Evolutionary conservation across 2,113 vertebrate species (phyloP).

Genomic region (Psittacula cyanocephala): DNA sequence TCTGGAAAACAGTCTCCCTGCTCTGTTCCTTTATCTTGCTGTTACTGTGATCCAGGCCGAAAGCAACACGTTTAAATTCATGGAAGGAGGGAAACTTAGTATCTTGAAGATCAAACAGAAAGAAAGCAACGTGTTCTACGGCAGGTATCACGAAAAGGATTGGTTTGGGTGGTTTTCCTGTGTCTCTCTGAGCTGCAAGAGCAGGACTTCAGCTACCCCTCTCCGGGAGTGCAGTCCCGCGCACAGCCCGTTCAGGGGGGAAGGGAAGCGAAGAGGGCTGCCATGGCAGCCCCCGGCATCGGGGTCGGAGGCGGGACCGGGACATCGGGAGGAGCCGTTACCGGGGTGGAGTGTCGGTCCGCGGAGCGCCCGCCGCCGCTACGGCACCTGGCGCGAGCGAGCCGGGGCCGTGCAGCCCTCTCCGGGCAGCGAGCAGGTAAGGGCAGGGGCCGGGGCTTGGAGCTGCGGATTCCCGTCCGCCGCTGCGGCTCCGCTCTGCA

Average conservation of each 20-base stretch:
- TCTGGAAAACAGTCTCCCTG: background rate
- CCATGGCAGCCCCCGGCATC: fast-evolving
- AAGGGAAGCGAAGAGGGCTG: background rate
- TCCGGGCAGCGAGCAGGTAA: background rate
- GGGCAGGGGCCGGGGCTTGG: background rate
- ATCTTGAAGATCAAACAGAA: background rate
- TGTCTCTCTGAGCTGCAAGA: background rate
- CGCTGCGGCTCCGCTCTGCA: background rate
- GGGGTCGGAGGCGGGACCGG: background rate
- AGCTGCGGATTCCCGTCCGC: background rate
- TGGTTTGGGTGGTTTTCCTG: background rate
- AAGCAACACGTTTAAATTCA: background rate
- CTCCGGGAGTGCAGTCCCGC: fast-evolving
- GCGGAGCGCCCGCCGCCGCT: background rate
- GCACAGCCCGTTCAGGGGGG: background rate
- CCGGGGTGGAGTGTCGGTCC: background rate
- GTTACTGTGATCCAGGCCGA: background rate
- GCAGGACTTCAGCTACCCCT: background rate
- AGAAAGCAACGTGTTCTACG: background rate
- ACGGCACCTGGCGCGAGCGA: background rate
- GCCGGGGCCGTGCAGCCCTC: background rate
- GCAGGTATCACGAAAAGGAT: background rate
- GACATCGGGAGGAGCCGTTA: background rate
- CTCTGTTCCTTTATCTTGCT: background rate
- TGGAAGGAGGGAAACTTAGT: background rate